Percentiles rank a stretch among this genome's conserved stretches.
These are phyloP conservation scores for Lytechinus variegatus DNA, from an alignment of 35 echinoderm and acorn worm genomes.

Conservation along the genomic window DNA sequence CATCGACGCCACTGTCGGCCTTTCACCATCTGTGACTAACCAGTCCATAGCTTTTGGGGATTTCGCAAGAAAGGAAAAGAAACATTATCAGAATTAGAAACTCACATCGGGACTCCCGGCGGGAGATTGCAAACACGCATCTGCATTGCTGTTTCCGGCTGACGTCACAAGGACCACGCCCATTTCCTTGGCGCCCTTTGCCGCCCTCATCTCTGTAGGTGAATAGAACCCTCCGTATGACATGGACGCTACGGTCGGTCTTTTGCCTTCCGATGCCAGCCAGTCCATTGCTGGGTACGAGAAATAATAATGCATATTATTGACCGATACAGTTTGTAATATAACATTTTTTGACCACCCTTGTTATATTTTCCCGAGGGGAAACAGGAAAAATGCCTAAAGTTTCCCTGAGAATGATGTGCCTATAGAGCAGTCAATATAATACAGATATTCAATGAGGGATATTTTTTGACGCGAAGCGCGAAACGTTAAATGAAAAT, in stretches of 20 bases:
- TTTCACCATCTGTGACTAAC: slow-evolving; percentile 20
- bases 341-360: no score
- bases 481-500: no score
- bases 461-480: no score
- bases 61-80: background rate
- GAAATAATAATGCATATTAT: background rate
- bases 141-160: slow-evolving; percentile 64
- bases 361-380: no score
- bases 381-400: no score
- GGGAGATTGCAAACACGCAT: slow-evolving; percentile 57
- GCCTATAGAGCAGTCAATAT: no score
- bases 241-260: slow-evolving; percentile 70
- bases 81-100: background rate
- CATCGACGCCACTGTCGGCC: slow-evolving; percentile 54
- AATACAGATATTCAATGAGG: no score
- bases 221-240: slow-evolving; percentile 58
- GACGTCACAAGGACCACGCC: slow-evolving; percentile 56
- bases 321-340: no score
- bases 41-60: slow-evolving; percentile 61
- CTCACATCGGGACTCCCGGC: slow-evolving; percentile 62
- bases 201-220: slow-evolving; percentile 27
- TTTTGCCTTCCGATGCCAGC: slow-evolving; percentile 44
- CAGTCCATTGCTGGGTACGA: slow-evolving; percentile 57
- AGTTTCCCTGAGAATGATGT: no score
- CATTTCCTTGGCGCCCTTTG: background rate